Evolutionary conservation across 30 jellyfish, hydroid and myxozoan genomes (phyloP), one percentile per base, ranked within the genome.

Genomic region (Aurelia sp.): DNA sequence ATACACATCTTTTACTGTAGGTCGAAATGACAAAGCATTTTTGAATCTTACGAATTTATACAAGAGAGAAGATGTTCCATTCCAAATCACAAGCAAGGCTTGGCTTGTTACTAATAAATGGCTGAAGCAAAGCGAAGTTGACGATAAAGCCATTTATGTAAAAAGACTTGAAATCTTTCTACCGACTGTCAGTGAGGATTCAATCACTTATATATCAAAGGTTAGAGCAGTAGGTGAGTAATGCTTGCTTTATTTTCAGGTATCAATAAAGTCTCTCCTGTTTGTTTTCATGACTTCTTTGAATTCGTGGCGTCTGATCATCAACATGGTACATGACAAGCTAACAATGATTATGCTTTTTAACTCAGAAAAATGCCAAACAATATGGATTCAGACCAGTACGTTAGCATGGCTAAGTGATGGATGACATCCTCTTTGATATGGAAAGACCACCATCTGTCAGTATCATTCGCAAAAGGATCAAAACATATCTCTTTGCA

Each of bases 71-170:
- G 75, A 53, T 15, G 75, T 79, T 16, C 33, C 50, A 9, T 79
- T 79, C 71, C 76, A 79, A 63, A 79, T 79, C 66, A 60, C 82
- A 19, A 64, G 47, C 71, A 58, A 69, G 50, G 63, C 65, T 17
- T 79, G 90, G 90, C 47, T 79, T n/a, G 79, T 79, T 62, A 51
- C 50, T 35, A 79, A 79, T 60, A 74, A 48, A 11, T 79, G 90
- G 90, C 41, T 79, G 65, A 27, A 11, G 31, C 48, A 69, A 65
- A 62, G 90, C 22, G 90, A 79, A 11, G 90, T 67, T 22, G 55
- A 44, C 0, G 40, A 59, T 35, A 41, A 71, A 7, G 62, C 81
- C 40, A 71, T 71, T 59, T 71, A 71, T 50, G 64, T 71, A 10
- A 71, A 71, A 71, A 50, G 55, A 31, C 48, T 71, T 71, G 62